phyloP scores from a whole-genome alignment of 2,113 vertebrate genomes.

The Thalassoma bifasciatum region DNA sequence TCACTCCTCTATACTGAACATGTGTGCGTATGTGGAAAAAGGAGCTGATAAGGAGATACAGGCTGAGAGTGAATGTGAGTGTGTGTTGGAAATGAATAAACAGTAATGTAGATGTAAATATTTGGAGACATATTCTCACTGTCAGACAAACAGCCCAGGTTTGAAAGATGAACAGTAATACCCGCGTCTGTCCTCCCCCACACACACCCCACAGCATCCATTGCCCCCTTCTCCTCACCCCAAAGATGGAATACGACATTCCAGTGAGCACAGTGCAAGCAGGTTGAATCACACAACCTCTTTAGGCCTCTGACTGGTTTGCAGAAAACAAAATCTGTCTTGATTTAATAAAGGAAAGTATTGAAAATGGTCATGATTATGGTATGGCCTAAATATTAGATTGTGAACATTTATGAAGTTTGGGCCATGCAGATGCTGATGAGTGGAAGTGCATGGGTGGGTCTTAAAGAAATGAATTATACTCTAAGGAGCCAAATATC shows the following conservation, averaged over 20 bases:
- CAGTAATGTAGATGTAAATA: constrained; percentile 96
- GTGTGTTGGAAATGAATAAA: constrained; percentile 82
- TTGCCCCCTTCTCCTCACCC: constrained; percentile 46
- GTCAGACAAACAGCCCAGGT: constrained; percentile 80
- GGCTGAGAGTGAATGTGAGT: constrained; percentile 12
- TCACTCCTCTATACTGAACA: constrained; percentile 45
- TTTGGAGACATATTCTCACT: constrained; percentile 88
- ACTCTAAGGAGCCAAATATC: not conserved
- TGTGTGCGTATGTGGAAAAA: constrained; percentile 64
- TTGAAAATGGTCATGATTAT: no score
- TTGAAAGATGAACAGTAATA: constrained; percentile 72
- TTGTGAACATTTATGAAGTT: no score
- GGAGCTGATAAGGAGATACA: constrained; percentile 67
- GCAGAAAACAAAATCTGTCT: not conserved
- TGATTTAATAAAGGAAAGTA: constrained; percentile 6
- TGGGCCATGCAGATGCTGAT: not conserved
- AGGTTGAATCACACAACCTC: constrained; percentile 34
- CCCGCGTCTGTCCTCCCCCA: constrained; percentile 59
- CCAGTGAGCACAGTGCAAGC: constrained; percentile 40
- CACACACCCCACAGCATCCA: constrained; percentile 37
- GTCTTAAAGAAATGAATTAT: not conserved
- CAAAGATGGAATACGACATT: constrained; percentile 52
- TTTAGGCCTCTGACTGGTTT: not conserved
- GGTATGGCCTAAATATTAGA: no score
- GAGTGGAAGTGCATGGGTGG: no score